Conservation (phyloP, 2,113 vertebrate species). For the Pangasianodon hypophthalmus region DNA sequence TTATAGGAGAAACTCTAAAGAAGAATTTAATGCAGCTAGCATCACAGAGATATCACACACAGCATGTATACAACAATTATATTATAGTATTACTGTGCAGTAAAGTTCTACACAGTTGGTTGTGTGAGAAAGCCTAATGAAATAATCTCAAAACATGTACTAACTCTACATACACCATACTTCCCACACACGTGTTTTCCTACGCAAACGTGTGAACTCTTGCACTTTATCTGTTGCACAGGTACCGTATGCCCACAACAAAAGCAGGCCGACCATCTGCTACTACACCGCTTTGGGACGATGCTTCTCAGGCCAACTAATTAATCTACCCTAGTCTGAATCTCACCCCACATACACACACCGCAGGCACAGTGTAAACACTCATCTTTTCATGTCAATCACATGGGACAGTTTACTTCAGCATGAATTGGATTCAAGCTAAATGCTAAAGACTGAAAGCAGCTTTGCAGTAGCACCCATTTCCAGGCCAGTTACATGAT, state of each 20-base stretch:
- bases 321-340: slow-evolving; percentile 53
- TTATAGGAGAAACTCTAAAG: slow-evolving; percentile 11
- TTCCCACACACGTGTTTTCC: slow-evolving; percentile 20
- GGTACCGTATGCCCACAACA: slow-evolving; percentile 58
- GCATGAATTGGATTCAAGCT: not conserved
- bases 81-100: not conserved
- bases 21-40: not conserved
- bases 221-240: slow-evolving; percentile 45
- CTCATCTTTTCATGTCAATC: slow-evolving; percentile 43
- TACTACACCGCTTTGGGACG: slow-evolving; percentile 51
- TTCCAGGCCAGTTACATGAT: not conserved
- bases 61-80: not conserved
- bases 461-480: too few relatives aligned
- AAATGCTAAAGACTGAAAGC: not conserved
- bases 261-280: slow-evolving; percentile 59
- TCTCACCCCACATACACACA: slow-evolving; percentile 14
- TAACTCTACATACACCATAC: not conserved
- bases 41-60: not conserved
- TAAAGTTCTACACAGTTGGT: not conserved
- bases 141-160: not conserved
- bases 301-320: slow-evolving; percentile 52
- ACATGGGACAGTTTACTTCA: slow-evolving; percentile 35
- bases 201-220: slow-evolving; percentile 40
- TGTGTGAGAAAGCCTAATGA: not conserved
- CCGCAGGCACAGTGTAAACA: slow-evolving; percentile 35